A percentile compares a stretch with the other conserved stretches of the same genome.
Conservation (phyloP, 1,140 invertebrate species). For the Diachasma alloeum region DNA sequence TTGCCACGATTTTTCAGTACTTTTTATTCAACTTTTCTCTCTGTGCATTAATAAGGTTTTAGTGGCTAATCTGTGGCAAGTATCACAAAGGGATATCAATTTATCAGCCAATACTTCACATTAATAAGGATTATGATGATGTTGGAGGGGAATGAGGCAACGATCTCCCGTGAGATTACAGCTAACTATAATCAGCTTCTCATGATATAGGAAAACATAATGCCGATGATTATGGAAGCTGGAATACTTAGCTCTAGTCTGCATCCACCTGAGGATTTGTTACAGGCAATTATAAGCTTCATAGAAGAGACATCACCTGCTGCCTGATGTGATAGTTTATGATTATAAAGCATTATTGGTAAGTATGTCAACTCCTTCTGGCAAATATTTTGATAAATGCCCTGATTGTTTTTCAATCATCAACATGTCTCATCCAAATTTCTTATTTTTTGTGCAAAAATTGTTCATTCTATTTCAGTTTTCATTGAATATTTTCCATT, state of each 20-base stretch:
- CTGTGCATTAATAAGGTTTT: neutral
- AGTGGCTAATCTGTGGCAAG: neutral
- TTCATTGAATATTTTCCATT: neutral
- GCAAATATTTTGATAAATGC: constrained; percentile 15
- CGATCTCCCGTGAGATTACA: constrained; percentile 56
- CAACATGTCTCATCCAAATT: neutral
- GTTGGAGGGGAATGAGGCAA: constrained; percentile 12
- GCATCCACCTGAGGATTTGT: constrained; percentile 75
- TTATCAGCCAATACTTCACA: neutral
- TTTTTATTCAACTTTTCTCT: too few species aligned
- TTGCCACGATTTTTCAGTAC: too few species aligned
- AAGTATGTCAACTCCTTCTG: constrained; percentile 50
- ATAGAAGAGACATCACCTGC: constrained; percentile 57
- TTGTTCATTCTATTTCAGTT: neutral
- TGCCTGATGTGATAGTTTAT: constrained; percentile 57
- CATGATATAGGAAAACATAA: constrained; percentile 25
- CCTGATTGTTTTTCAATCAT: neutral
- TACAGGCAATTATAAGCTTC: constrained; percentile 68
- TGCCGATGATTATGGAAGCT: constrained; percentile 41
- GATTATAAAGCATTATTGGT: constrained; percentile 48
- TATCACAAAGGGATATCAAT: neutral
- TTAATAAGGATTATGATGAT: neutral
- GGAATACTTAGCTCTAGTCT: constrained; percentile 62
- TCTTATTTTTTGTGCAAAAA: too few species aligned
- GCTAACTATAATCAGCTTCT: constrained; percentile 58